Percentiles rank a stretch among this genome's conserved stretches.
phyloP scores from a whole-genome alignment of 2,888 invertebrate genomes.

The Drosophila cognata region DNA sequence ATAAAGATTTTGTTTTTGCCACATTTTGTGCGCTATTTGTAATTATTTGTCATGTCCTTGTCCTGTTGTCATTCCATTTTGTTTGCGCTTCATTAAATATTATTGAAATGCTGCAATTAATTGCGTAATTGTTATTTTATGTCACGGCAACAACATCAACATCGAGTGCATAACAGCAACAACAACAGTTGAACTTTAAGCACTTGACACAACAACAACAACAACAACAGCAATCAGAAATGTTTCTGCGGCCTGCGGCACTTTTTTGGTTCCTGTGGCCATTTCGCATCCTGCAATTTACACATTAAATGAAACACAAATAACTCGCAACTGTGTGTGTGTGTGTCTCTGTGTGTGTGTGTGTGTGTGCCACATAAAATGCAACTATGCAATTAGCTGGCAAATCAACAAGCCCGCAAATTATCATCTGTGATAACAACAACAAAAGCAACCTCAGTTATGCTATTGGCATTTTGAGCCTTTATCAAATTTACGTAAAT shows the following conservation, averaged over 20 bases:
- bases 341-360: background rate
- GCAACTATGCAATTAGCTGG: conserved; percentile 71
- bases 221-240: conserved; percentile 6
- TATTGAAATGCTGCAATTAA: conserved; percentile 80
- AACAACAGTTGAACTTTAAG: conserved; percentile 58
- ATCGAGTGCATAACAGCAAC: conserved; percentile 18
- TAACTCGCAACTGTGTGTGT: conserved; percentile 55
- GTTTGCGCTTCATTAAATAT: conserved; percentile 81
- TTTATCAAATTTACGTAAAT: background rate
- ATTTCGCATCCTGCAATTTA: conserved; percentile 65
- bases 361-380: conserved; percentile 47
- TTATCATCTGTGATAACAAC: conserved; percentile 36
- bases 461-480: background rate
- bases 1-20: conserved; percentile 16
- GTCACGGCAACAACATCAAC: conserved; percentile 46
- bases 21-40: conserved; percentile 47
- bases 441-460: conserved; percentile 7
- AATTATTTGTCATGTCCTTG: conserved; percentile 66
- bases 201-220: conserved; percentile 62
- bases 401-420: conserved; percentile 71
- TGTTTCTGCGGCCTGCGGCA: conserved; percentile 36
- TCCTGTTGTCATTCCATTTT: conserved; percentile 69
- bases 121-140: conserved; percentile 81
- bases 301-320: conserved; percentile 79
- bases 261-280: conserved; percentile 45